These are phyloP conservation scores for Himalopsyche anomala DNA, from an alignment of 2,888 invertebrate species.

Conservation along the genomic window DNA sequence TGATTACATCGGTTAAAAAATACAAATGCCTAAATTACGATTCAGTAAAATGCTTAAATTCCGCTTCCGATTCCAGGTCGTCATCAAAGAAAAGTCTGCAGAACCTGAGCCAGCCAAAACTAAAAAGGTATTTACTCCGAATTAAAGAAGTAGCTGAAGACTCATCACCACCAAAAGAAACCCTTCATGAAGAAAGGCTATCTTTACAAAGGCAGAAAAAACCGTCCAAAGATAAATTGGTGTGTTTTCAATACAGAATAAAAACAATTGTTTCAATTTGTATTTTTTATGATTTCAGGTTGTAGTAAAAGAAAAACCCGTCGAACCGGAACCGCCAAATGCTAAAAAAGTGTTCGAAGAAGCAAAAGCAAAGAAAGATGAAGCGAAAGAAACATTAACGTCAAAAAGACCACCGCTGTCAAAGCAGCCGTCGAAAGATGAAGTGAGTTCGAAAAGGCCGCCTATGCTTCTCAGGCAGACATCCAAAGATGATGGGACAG, in stretches of 20 bases:
- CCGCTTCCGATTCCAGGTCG: background rate
- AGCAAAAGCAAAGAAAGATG: constrained; percentile 68
- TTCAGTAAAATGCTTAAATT: background rate
- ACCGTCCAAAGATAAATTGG: too few species aligned
- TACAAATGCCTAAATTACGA: too few species aligned
- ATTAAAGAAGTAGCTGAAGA: constrained; percentile 69
- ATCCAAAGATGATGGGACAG: constrained; percentile 74
- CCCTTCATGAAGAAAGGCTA: too few species aligned
- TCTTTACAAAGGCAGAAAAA: too few species aligned
- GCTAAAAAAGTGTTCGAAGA: constrained; percentile 69
- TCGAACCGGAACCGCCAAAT: constrained; percentile 49
- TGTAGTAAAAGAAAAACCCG: constrained; percentile 19
- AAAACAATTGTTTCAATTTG: too few species aligned
- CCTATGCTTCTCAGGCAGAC: constrained; percentile 72
- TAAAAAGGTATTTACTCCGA: too few species aligned
- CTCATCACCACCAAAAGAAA: constrained; percentile 44
- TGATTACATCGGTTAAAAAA: too few species aligned
- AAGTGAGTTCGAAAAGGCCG: constrained; percentile 74
- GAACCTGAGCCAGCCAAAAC: too few species aligned
- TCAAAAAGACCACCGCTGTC: constrained; percentile 73
- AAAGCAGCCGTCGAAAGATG: constrained; percentile 75
- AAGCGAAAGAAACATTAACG: constrained; percentile 68
- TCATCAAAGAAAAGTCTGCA: constrained; percentile 4
- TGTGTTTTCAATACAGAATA: too few species aligned
- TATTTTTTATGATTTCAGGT: too few species aligned